Percentiles rank a stretch among this genome's conserved stretches.
Evolutionary conservation across 2,797 vertebrate species (phyloP).

Genomic region (Yasuhikotakia modesta): DNA sequence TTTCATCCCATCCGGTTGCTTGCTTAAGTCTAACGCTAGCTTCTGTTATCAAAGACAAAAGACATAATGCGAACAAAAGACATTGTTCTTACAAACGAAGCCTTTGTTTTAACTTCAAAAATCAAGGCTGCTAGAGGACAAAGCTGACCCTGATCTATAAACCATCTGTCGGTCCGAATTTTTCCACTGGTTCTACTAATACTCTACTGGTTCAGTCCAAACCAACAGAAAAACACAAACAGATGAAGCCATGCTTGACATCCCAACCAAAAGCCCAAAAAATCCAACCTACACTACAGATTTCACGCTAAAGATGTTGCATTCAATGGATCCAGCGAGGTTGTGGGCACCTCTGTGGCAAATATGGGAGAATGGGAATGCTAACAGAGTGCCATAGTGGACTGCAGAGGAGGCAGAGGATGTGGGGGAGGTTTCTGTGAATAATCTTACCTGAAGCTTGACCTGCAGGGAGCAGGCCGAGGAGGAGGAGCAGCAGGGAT

Average conservation of each 20-base stretch:
- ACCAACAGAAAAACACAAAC: neutral
- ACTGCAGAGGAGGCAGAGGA: neutral
- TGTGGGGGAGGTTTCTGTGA: neutral
- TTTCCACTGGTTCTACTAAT: no score
- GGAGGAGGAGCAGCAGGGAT: conserved; percentile 70
- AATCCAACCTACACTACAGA: neutral
- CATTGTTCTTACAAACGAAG: neutral
- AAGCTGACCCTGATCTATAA: neutral
- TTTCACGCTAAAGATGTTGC: neutral
- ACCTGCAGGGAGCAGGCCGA: conserved; percentile 73
- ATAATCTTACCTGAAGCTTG: conserved; percentile 77
- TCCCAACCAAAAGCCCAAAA: neutral
- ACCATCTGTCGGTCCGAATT: conserved; percentile 23
- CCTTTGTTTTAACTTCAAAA: conserved; percentile 15
- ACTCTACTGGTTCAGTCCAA: no score
- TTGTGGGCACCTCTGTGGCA: neutral
- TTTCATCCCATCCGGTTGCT: conserved; percentile 51
- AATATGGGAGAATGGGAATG: neutral
- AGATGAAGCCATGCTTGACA: neutral
- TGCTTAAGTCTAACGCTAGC: conserved; percentile 30
- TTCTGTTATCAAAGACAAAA: conserved; percentile 25
- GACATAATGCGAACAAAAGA: conserved; percentile 24
- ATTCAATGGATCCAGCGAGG: neutral
- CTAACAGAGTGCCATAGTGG: neutral
- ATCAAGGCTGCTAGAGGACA: neutral